A percentile compares a stretch with the other conserved stretches of the same genome.
Evolutionary conservation across 2,888 invertebrate species (phyloP).

Genomic region (Campoplex nolae): DNA sequence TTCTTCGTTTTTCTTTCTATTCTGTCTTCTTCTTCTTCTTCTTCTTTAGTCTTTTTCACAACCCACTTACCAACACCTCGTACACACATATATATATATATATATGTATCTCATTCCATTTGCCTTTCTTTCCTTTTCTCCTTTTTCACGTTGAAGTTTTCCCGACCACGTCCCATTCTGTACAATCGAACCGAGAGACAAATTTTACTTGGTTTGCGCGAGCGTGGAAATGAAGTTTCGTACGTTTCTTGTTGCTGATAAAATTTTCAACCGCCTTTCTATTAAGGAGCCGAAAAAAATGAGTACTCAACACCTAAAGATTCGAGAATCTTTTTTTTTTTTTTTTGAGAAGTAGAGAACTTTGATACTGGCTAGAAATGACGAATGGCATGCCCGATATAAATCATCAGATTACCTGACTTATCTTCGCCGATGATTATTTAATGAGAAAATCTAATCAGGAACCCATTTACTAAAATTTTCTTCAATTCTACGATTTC

Average conservation of each 20-base stretch:
- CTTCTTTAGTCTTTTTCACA: conserved; percentile 19
- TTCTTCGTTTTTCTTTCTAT: conserved; percentile 4
- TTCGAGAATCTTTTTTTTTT: no score
- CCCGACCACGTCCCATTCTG: not conserved
- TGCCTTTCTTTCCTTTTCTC: conserved; percentile 14
- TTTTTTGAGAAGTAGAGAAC: no score
- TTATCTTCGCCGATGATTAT: not conserved
- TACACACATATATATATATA: not conserved
- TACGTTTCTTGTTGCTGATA: conserved; percentile 21
- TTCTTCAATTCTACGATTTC: not conserved
- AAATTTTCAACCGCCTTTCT: conserved; percentile 33
- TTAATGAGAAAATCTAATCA: not conserved
- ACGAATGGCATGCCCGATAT: not conserved
- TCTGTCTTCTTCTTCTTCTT: not conserved
- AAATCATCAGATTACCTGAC: not conserved
- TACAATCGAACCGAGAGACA: conserved; percentile 25
- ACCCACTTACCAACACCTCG: conserved; percentile 46
- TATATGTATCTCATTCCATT: not conserved
- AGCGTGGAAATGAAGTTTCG: conserved; percentile 34
- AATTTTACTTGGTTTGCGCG: conserved; percentile 26
- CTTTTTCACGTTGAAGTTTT: conserved; percentile 31
- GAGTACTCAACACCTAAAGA: not conserved
- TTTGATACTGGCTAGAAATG: not conserved
- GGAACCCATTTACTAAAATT: not conserved
- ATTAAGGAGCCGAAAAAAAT: not conserved